A percentile compares a stretch with the other conserved stretches of the same genome.
These are phyloP conservation scores for Pangasianodon hypophthalmus DNA, from an alignment of 2,113 vertebrate species.

Conservation along the genomic window DNA sequence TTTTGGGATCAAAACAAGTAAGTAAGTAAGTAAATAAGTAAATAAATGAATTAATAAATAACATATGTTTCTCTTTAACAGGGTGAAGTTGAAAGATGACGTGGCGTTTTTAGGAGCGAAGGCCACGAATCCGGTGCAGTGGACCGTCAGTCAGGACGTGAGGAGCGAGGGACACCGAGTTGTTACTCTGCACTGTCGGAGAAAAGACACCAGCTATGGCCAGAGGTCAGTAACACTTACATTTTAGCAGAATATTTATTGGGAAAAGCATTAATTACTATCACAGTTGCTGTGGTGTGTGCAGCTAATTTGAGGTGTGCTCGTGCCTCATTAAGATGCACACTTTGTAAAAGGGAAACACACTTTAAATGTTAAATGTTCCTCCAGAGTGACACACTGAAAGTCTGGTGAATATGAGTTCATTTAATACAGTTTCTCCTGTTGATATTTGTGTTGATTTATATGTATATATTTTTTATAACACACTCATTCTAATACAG, in stretches of 20 bases:
- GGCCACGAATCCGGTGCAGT: slow-evolving; percentile 81
- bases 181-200: slow-evolving; percentile 84
- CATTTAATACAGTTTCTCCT: background rate
- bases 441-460: too few species aligned
- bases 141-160: slow-evolving; percentile 82
- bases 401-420: background rate
- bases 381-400: background rate
- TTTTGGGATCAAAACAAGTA: background rate
- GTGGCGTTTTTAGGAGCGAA: slow-evolving; percentile 79
- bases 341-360: background rate
- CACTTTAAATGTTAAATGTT: background rate
- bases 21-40: too few species aligned
- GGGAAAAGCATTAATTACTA: background rate
- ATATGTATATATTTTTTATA: too few species aligned
- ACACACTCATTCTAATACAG: background rate
- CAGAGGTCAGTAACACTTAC: slow-evolving; percentile 71
- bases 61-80: slow-evolving; percentile 55
- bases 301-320: background rate
- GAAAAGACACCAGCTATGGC: slow-evolving; percentile 70
- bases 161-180: slow-evolving; percentile 76
- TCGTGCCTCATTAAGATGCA: background rate
- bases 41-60: background rate
- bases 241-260: background rate
- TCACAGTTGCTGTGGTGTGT: background rate
- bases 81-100: slow-evolving; percentile 89